phyloP scores from a whole-genome alignment of 2,888 invertebrate genomes.

The Drosophila nr. fundita region DNA sequence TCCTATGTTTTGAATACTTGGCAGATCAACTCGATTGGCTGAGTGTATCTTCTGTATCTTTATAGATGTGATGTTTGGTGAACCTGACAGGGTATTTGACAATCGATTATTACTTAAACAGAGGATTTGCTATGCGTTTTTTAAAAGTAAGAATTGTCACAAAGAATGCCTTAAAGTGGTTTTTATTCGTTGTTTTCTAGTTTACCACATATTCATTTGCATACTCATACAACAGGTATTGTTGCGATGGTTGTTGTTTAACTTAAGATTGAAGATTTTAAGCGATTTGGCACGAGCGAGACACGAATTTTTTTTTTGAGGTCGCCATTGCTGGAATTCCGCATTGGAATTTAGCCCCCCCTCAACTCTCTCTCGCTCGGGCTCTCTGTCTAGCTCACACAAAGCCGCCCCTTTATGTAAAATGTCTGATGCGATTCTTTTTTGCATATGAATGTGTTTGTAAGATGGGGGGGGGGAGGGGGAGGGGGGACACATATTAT shows the following conservation, averaged over 20 bases:
- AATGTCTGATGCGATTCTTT: slow-evolving; percentile 21
- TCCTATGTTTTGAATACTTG: background rate
- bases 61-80: background rate
- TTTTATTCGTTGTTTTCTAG: background rate
- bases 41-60: background rate
- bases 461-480: background rate
- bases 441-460: slow-evolving; percentile 31
- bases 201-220: slow-evolving; percentile 46
- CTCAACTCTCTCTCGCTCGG: background rate
- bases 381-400: background rate
- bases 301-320: slow-evolving; percentile 20
- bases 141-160: slow-evolving; percentile 41
- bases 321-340: slow-evolving; percentile 24
- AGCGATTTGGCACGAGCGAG: slow-evolving; percentile 62
- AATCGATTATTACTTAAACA: background rate
- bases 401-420: background rate
- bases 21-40: background rate
- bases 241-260: slow-evolving; percentile 22
- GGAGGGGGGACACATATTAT: background rate
- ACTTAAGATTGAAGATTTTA: slow-evolving; percentile 63
- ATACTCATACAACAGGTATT: slow-evolving; percentile 44
- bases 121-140: slow-evolving; percentile 1
- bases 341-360: background rate
- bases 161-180: slow-evolving; percentile 21
- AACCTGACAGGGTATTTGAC: background rate